A percentile compares a stretch with the other conserved stretches of the same genome.
Evolutionary conservation across 1,140 invertebrate genomes (phyloP).

Genomic region (Sesamia nonagrioides): DNA sequence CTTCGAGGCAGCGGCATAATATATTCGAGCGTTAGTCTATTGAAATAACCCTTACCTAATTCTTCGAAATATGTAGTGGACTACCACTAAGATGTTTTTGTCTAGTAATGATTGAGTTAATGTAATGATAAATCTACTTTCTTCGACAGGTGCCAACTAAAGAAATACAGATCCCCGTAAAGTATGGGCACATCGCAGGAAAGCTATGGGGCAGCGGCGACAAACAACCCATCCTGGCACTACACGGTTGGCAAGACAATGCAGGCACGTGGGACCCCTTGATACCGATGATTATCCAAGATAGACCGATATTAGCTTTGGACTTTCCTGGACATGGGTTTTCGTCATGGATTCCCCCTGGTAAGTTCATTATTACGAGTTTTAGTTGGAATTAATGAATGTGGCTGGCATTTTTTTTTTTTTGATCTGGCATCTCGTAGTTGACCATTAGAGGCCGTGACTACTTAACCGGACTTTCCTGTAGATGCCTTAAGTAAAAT

Average conservation of each 20-base stretch:
- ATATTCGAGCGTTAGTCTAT: too few relatives aligned
- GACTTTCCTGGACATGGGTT: slow-evolving; percentile 88
- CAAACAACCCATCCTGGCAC: slow-evolving; percentile 89
- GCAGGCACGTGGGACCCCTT: slow-evolving; percentile 31
- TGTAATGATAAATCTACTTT: not conserved
- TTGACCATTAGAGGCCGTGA: too few relatives aligned
- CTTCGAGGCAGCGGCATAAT: too few relatives aligned
- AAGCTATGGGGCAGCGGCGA: slow-evolving; percentile 91
- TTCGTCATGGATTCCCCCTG: slow-evolving; percentile 90
- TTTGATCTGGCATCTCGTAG: too few relatives aligned
- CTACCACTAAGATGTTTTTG: too few relatives aligned
- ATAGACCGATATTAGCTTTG: slow-evolving; percentile 27
- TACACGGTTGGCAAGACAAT: slow-evolving; percentile 91
- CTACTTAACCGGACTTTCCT: too few relatives aligned
- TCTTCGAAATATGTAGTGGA: not conserved
- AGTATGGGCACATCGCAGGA: slow-evolving; percentile 90
- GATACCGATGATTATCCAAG: slow-evolving; percentile 23
- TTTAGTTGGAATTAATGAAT: not conserved
- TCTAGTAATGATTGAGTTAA: not conserved
- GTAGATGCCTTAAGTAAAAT: too few relatives aligned
- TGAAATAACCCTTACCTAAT: not conserved
- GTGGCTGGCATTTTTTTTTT: too few relatives aligned
- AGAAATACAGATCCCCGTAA: slow-evolving; percentile 90
- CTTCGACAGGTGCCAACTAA: slow-evolving; percentile 81
- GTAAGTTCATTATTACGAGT: slow-evolving; percentile 59